Conservation (phyloP, 2,797 vertebrate species). For the Holocentrus rufus region DNA sequence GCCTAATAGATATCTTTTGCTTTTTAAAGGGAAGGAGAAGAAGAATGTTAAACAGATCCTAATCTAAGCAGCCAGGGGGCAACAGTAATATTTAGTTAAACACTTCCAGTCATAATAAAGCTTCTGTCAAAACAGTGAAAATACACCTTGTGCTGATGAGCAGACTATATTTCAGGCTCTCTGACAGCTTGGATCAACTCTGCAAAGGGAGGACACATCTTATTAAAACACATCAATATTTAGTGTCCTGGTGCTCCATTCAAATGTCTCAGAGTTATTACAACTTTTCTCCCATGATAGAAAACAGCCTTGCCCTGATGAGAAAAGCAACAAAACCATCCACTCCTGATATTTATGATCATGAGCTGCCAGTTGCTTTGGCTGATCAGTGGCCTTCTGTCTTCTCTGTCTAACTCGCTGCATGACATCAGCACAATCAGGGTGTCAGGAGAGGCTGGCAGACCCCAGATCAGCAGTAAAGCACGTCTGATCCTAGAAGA, state of each 20-base stretch:
- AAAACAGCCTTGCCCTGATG: slow-evolving; percentile 59
- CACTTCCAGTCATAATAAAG: slow-evolving; percentile 72
- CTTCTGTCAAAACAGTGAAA: slow-evolving; percentile 67
- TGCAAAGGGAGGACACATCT: slow-evolving; percentile 37
- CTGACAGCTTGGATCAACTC: slow-evolving; percentile 36
- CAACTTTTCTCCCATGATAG: slow-evolving; percentile 45
- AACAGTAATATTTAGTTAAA: slow-evolving; percentile 68
- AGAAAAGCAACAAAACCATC: slow-evolving; percentile 68
- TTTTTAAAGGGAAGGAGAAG: slow-evolving; percentile 51
- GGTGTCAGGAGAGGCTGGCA: slow-evolving; percentile 47
- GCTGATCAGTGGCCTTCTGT: slow-evolving; percentile 58
- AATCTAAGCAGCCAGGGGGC: slow-evolving; percentile 66
- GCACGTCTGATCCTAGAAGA: slow-evolving; percentile 46
- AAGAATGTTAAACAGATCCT: slow-evolving; percentile 71
- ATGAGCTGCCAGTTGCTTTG: slow-evolving; percentile 68
- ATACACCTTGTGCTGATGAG: slow-evolving; percentile 51
- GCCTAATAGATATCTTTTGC: slow-evolving; percentile 65
- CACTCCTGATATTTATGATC: slow-evolving; percentile 71
- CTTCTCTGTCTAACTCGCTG: slow-evolving; percentile 57
- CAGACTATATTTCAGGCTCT: slow-evolving; percentile 35
- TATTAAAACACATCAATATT: slow-evolving; percentile 51
- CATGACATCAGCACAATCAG: slow-evolving; percentile 43
- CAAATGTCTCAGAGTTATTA: slow-evolving; percentile 46
- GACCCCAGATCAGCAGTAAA: slow-evolving; percentile 56
- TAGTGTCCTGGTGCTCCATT: slow-evolving; percentile 31